A percentile compares a stretch with the other conserved stretches of the same genome.
These are phyloP conservation scores for Ambastaia sidthimunki DNA, from an alignment of 2,797 vertebrate species.

Conservation along the genomic window DNA sequence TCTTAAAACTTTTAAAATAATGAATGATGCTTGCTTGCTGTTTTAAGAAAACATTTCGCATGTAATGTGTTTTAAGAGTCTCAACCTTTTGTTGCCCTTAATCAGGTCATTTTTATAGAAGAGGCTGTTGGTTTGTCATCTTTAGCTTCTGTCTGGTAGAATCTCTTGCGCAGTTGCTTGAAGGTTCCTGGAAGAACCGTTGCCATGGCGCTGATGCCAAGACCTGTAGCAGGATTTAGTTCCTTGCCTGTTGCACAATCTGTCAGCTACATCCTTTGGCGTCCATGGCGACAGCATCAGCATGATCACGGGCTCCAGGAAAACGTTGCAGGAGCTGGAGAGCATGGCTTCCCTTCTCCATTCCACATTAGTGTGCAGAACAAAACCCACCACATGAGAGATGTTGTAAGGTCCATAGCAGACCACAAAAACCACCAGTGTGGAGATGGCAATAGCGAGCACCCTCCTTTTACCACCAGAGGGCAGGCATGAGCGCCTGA, in stretches of 20 bases:
- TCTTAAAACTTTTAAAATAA: not conserved
- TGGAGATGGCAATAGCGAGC: constrained; percentile 80
- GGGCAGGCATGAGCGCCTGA: constrained; percentile 79
- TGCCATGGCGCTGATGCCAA: not conserved
- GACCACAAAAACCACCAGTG: constrained; percentile 81
- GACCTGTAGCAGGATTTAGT: not conserved
- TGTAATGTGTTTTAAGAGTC: not conserved
- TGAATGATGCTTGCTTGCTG: too few relatives aligned
- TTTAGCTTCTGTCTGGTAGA: not conserved
- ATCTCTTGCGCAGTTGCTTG: constrained; percentile 25
- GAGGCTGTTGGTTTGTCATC: not conserved
- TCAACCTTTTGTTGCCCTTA: not conserved
- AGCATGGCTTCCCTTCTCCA: constrained; percentile 84
- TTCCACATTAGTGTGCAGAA: constrained; percentile 51
- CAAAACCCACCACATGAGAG: constrained; percentile 83
- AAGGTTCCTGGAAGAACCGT: constrained; percentile 21
- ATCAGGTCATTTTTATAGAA: constrained; percentile 3
- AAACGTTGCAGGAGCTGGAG: constrained; percentile 85
- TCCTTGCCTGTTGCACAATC: constrained; percentile 65
- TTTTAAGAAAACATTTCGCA: not conserved
- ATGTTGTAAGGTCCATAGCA: constrained; percentile 88
- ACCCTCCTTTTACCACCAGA: constrained; percentile 79
- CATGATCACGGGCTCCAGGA: constrained; percentile 86
- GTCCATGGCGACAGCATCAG: constrained; percentile 73
- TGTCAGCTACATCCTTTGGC: constrained; percentile 65